Evolutionary conservation across 92 coral and sea anemone genomes (phyloP).

Genomic region (Porites evermanni): DNA sequence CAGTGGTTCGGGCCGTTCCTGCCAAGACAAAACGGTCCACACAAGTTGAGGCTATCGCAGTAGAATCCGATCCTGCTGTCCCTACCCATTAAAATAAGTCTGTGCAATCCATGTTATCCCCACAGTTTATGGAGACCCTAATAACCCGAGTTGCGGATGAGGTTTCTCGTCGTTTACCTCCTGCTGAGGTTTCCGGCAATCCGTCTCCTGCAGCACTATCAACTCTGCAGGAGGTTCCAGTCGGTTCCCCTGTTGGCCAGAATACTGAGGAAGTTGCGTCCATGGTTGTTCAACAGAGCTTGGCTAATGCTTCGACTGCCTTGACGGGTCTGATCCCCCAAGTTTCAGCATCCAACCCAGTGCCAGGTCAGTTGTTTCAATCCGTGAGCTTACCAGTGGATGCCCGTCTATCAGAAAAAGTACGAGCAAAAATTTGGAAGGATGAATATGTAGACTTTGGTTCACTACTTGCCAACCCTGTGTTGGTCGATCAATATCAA

Average conservation of each 20-base stretch:
- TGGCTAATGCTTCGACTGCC: not conserved
- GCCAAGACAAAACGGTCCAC: not conserved
- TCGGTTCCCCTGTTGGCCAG: not conserved
- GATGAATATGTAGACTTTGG: constrained; percentile 51
- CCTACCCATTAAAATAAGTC: not conserved
- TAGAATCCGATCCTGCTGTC: not conserved
- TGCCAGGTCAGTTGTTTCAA: constrained; percentile 12
- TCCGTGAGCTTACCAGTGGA: constrained; percentile 39
- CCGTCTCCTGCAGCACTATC: not conserved
- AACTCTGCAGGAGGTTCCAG: constrained; percentile 12
- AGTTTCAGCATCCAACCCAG: not conserved
- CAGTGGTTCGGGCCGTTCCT: not conserved
- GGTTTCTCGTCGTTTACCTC: constrained; percentile 16
- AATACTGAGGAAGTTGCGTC: not conserved
- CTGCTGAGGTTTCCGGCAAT: not conserved
- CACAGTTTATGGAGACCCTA: constrained; percentile 18
- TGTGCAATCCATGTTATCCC: constrained; percentile 6
- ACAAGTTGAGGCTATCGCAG: constrained; percentile 2
- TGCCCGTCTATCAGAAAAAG: constrained; percentile 29
- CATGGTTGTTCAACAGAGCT: constrained; percentile 10
- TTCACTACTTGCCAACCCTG: constrained; percentile 27
- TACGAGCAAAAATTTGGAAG: constrained; percentile 45
- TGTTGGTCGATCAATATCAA: constrained; percentile 4
- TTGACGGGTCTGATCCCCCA: constrained; percentile 20
- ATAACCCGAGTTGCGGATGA: constrained; percentile 9